A percentile compares a stretch with the other conserved stretches of the same genome.
Evolutionary conservation across 2,113 vertebrate genomes (phyloP).

Genomic region (Myodes glareolus): DNA sequence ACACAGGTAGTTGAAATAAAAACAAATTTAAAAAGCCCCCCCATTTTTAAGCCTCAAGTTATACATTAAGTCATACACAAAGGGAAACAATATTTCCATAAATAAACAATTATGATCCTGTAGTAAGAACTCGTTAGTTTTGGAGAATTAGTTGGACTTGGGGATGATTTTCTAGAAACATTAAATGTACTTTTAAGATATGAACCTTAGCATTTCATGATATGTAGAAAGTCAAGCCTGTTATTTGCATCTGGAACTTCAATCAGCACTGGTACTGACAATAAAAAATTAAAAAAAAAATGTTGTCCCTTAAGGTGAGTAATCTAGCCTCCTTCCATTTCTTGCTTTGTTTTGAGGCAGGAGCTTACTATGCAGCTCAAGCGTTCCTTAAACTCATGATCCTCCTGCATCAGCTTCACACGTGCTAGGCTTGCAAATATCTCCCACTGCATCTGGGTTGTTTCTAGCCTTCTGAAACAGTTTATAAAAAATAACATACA

Average conservation of each 20-base stretch:
- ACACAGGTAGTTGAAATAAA: background rate
- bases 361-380: background rate
- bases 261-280: background rate
- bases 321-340: background rate
- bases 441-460: background rate
- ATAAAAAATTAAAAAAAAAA: slow-evolving; percentile 19
- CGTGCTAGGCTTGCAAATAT: background rate
- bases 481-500: background rate
- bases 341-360: background rate
- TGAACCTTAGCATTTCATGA: background rate
- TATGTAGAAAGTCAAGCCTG: background rate
- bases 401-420: background rate
- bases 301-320: background rate
- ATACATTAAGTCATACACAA: background rate
- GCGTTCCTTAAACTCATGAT: background rate
- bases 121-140: background rate
- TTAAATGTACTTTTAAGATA: slow-evolving; percentile 3
- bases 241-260: slow-evolving; percentile 11
- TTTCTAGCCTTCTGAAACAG: background rate
- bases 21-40: background rate
- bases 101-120: background rate
- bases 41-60: slow-evolving; percentile 17
- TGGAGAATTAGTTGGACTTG: background rate
- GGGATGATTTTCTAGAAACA: background rate
- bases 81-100: background rate